A percentile compares a stretch with the other conserved stretches of the same genome.
Evolutionary conservation across 2,113 vertebrate genomes (phyloP).

Genomic region (Menidia beryllina): DNA sequence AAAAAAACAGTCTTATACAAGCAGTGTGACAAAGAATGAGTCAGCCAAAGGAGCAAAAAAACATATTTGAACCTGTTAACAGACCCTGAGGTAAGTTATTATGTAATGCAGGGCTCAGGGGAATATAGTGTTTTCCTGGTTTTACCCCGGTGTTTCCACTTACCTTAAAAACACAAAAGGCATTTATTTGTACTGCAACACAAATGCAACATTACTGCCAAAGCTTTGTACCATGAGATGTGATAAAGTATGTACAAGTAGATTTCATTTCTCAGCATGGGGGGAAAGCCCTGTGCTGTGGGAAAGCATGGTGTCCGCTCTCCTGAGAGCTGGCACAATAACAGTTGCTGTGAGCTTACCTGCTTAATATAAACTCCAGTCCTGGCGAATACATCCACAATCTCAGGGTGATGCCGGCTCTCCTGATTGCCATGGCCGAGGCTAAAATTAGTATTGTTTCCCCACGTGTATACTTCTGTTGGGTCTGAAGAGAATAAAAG

Average conservation of each 20-base stretch:
- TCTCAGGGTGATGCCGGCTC: slow-evolving; percentile 92
- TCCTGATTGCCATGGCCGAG: slow-evolving; percentile 96
- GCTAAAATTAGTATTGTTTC: slow-evolving; percentile 96
- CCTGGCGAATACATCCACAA: slow-evolving; percentile 93
- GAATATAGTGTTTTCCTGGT: slow-evolving; percentile 66
- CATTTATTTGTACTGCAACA: no score
- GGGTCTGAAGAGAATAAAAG: slow-evolving; percentile 86
- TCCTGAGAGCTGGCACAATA: slow-evolving; percentile 23
- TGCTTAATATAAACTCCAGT: slow-evolving; percentile 93
- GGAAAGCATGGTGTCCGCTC: slow-evolving; percentile 18
- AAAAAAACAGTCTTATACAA: background rate
- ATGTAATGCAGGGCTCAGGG: slow-evolving; percentile 43
- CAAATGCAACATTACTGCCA: no score
- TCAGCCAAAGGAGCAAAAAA: background rate
- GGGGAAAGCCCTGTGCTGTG: slow-evolving; percentile 26
- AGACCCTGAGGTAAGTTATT: slow-evolving; percentile 29
- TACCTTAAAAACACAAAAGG: slow-evolving; percentile 38
- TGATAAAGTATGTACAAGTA: background rate
- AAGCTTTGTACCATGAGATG: background rate
- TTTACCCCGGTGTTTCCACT: slow-evolving; percentile 48
- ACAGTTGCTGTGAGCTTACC: slow-evolving; percentile 78
- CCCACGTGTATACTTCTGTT: slow-evolving; percentile 96
- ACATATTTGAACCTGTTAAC: slow-evolving; percentile 15
- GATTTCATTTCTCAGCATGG: slow-evolving; percentile 19
- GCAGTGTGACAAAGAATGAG: background rate